Percentiles rank a stretch among this genome's conserved stretches.
Evolutionary conservation across 2,113 vertebrate species (phyloP).

Genomic region (Misgurnus mizolepis): DNA sequence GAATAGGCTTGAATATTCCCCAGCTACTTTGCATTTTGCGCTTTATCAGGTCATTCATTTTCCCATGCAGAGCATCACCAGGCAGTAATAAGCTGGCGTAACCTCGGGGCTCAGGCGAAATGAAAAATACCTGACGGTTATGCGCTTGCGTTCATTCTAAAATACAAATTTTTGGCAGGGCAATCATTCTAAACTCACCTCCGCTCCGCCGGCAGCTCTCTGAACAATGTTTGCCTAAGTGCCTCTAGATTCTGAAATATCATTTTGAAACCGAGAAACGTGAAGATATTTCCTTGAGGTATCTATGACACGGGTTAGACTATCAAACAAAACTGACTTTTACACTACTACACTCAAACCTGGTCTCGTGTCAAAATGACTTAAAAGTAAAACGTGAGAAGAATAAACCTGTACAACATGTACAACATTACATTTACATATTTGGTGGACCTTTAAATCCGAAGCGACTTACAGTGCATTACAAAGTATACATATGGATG

Average conservation of each 20-base stretch:
- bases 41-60: constrained; percentile 43
- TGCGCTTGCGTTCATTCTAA: constrained; percentile 19
- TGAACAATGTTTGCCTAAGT: constrained; percentile 34
- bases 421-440: too few species aligned
- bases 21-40: constrained; percentile 48
- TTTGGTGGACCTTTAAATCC: too few species aligned
- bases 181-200: constrained; percentile 26
- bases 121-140: constrained; percentile 44
- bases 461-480: too few species aligned
- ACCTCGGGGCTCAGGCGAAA: constrained; percentile 38
- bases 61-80: constrained; percentile 19
- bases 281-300: background rate
- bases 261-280: background rate
- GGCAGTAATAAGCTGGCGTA: constrained; percentile 39
- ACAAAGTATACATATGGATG: too few species aligned
- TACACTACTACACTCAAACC: background rate
- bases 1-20: constrained; percentile 40
- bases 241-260: constrained; percentile 16
- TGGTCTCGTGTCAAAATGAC: too few species aligned
- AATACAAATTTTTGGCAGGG: constrained; percentile 32
- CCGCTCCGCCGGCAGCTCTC: constrained; percentile 12
- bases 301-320: background rate
- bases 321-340: background rate
- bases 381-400: too few species aligned
- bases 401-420: too few species aligned